A percentile compares a stretch with the other conserved stretches of the same genome.
Conservation (phyloP, 2,888 invertebrate species). For the Epirrhoe tristata region DNA sequence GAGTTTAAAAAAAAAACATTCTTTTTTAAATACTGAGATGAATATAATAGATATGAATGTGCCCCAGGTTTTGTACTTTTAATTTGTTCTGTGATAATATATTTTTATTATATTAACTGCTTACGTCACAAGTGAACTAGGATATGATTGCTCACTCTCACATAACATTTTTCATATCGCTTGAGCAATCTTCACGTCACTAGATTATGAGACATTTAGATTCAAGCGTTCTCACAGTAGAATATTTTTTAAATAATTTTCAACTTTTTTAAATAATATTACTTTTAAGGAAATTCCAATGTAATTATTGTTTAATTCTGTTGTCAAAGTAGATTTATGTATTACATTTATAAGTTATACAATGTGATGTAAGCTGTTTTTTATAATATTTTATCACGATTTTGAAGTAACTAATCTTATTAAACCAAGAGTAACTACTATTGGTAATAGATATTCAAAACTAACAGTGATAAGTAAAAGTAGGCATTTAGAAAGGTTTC, state of each 20-base stretch:
- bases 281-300: constrained; percentile 1
- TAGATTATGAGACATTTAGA: constrained; percentile 8
- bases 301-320: not conserved
- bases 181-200: constrained; percentile 18
- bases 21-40: constrained; percentile 9
- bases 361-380: constrained; percentile 50
- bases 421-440: constrained; percentile 35
- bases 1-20: not conserved
- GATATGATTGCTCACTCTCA: constrained; percentile 18
- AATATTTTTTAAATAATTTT: constrained; percentile 4
- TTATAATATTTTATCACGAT: constrained; percentile 24
- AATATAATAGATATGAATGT: constrained; percentile 11
- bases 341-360: constrained; percentile 15
- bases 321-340: constrained; percentile 10
- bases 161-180: constrained; percentile 14
- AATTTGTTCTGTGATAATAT: constrained; percentile 35
- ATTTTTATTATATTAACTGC: constrained; percentile 29
- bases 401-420: constrained; percentile 28
- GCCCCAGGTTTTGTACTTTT: not conserved
- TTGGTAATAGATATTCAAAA: constrained; percentile 57
- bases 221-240: not conserved
- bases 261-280: not conserved
- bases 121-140: constrained; percentile 45
- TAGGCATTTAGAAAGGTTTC: constrained; percentile 76
- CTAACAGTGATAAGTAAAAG: constrained; percentile 74